A percentile compares a stretch with the other conserved stretches of the same genome.
Evolutionary conservation across 2,113 vertebrate species (phyloP).

Genomic region (Chauna torquata): DNA sequence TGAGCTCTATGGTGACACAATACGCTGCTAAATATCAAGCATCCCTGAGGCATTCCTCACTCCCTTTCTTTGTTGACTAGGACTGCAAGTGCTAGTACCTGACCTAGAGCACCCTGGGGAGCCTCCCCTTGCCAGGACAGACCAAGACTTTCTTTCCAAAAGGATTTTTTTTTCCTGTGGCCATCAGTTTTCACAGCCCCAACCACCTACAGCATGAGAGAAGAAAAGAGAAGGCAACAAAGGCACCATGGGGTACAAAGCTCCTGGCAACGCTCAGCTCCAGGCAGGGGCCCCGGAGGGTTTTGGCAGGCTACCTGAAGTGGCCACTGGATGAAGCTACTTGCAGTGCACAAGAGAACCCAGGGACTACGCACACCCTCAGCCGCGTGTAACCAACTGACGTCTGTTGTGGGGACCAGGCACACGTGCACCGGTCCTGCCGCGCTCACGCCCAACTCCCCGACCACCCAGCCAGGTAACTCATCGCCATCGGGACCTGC

Average conservation of each 20-base stretch:
- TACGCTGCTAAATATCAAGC: neutral
- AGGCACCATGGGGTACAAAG: neutral
- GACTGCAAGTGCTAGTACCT: neutral
- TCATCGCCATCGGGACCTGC: fast-evolving
- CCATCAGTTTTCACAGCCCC: neutral
- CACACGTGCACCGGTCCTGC: fast-evolving
- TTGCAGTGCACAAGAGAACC: neutral
- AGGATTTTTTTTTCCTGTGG: neutral
- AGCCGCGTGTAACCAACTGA: too few relatives aligned
- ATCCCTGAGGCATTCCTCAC: neutral
- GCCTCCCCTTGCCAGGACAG: neutral
- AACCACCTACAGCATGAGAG: neutral
- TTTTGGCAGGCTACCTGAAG: neutral
- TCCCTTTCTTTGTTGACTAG: neutral
- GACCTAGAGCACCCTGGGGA: neutral
- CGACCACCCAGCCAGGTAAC: neutral
- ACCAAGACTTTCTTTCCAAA: neutral
- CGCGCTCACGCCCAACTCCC: neutral
- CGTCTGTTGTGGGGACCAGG: neutral
- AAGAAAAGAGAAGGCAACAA: neutral
- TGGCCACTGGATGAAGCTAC: neutral
- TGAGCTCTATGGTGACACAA: neutral
- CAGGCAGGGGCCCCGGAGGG: neutral
- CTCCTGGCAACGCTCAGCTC: neutral
- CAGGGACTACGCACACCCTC: neutral